These are phyloP conservation scores for Nematopogon swammerdamellus DNA, from an alignment of 2,888 invertebrate genomes.

Conservation along the genomic window DNA sequence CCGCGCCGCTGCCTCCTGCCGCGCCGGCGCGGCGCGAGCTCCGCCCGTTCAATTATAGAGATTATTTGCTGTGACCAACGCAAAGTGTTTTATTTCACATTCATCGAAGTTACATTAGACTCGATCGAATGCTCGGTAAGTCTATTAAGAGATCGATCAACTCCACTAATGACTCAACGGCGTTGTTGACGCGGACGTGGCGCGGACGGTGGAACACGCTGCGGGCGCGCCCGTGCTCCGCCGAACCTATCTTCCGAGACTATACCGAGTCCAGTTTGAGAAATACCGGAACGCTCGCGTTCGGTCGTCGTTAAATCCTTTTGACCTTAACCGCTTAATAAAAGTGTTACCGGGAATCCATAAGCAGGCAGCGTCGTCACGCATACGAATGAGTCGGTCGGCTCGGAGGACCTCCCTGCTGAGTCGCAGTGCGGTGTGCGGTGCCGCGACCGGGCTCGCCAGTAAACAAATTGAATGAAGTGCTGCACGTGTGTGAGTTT, in stretches of 20 bases:
- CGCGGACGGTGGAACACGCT: too few species aligned
- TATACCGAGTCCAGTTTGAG: background rate
- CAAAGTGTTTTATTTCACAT: background rate
- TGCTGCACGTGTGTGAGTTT: constrained; percentile 18
- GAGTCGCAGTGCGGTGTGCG: constrained; percentile 19
- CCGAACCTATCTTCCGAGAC: background rate
- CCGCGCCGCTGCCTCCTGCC: too few species aligned
- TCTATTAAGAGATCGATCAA: background rate
- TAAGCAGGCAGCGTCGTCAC: background rate
- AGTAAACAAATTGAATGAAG: constrained; percentile 53
- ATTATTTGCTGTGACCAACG: background rate
- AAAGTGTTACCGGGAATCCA: background rate
- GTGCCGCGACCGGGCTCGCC: constrained; percentile 28
- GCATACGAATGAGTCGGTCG: background rate
- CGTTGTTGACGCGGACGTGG: too few species aligned
- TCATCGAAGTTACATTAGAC: background rate
- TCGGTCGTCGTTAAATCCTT: background rate
- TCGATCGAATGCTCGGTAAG: background rate
- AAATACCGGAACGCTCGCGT: background rate
- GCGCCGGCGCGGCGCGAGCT: background rate
- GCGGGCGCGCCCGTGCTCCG: too few species aligned
- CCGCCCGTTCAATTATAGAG: background rate
- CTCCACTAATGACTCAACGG: background rate
- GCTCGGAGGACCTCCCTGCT: background rate
- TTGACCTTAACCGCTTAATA: background rate